Conservation (phyloP, 1,140 invertebrate genomes). For the Caenorhabditis remanei region DNA sequence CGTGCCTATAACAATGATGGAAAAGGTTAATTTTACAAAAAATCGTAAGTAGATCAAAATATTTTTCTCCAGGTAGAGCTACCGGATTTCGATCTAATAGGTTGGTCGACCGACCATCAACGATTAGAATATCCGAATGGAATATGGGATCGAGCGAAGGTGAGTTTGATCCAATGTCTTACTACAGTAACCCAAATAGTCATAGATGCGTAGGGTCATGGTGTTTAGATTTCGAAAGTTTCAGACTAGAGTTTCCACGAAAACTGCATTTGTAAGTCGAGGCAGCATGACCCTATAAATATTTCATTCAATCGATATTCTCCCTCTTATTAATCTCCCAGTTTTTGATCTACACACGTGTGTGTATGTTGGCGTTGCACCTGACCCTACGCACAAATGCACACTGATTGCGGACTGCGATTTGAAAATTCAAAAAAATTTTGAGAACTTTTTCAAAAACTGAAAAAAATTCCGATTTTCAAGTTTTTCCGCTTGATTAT, state of each 20-base stretch:
- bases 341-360: too few species aligned
- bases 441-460: neutral
- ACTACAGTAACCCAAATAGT: neutral
- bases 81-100: constrained; percentile 77
- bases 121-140: constrained; percentile 76
- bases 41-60: neutral
- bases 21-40: constrained; percentile 64
- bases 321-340: too few species aligned
- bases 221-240: neutral
- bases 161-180: neutral
- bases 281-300: constrained; percentile 29
- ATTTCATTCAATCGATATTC: neutral
- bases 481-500: neutral
- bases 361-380: neutral
- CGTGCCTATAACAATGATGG: constrained; percentile 77
- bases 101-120: constrained; percentile 77
- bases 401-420: neutral
- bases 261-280: constrained; percentile 42
- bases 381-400: constrained; percentile 9
- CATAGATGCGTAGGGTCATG: neutral
- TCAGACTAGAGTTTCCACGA: constrained; percentile 29
- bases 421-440: neutral
- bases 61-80: constrained; percentile 70
- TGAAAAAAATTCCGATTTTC: neutral
- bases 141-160: constrained; percentile 74